Percentiles rank a stretch among this genome's conserved stretches.
phyloP scores from a whole-genome alignment of 2,888 invertebrate genomes.

The Arctia plantaginis region DNA sequence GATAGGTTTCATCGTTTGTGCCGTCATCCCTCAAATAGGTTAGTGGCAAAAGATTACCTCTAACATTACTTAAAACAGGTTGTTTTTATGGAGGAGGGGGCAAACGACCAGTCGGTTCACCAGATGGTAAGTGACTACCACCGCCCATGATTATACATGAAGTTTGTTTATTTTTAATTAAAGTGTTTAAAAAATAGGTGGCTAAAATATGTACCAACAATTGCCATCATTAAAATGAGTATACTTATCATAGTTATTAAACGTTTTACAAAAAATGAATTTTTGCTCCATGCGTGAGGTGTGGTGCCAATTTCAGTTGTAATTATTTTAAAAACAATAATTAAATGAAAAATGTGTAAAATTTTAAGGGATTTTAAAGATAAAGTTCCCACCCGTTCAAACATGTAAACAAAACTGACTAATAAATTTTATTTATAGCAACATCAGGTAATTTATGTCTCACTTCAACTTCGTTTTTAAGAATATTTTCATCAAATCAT shows the following conservation, averaged over 20 bases:
- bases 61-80: neutral
- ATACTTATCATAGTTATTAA: neutral
- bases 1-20: constrained; percentile 9
- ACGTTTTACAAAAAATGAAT: neutral
- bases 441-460: constrained; percentile 2
- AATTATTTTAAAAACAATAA: neutral
- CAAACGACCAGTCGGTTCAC: too few species aligned
- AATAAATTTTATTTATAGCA: neutral
- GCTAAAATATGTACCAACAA: neutral
- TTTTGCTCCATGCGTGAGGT: neutral
- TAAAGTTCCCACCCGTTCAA: neutral
- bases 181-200: neutral
- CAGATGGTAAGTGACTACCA: too few species aligned
- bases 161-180: neutral
- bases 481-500: neutral
- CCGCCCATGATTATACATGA: neutral
- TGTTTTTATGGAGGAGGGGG: too few species aligned
- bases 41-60: neutral
- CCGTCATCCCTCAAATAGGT: neutral
- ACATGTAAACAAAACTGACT: neutral
- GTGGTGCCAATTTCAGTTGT: neutral
- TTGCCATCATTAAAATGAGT: neutral
- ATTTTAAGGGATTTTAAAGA: neutral
- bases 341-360: neutral
- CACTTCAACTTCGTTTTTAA: neutral